Base-by-base conservation (phyloP, 2,888 invertebrate species). In the Polietes domitor region DNA sequence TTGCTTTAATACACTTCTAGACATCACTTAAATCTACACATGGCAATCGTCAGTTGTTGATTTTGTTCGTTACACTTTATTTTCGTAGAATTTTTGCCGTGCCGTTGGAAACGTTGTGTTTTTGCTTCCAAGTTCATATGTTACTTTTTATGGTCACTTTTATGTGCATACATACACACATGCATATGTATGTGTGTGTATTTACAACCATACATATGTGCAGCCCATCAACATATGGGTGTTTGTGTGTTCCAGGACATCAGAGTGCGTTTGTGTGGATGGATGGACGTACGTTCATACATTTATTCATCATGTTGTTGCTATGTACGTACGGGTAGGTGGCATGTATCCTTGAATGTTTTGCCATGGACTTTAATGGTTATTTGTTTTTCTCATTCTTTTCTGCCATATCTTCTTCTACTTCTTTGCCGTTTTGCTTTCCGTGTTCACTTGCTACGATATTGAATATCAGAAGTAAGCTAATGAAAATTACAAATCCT, bases 401-500 rank as follows among this genome's bases (percentile, higher is more conserved):
- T 28, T 71, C 71, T 63, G 28, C 26, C 55, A 61, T 43, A 43
- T 79, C 50, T 28, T 61, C 70, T 2, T 78, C 47, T 24, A 43
- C 68, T 3, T 28, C 63, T 43, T 21, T 1, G 37, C 19, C 53
- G 32, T 41, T 55, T 63, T 55, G 61, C n/a, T 63, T 53, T 26
- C 1, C 4, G 37, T 41, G 41, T 21, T 71, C 80, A 41, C 65
- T 65, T 68, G 43, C 24, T 12, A 65, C 21, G 26, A 58, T 68
- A 70, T 82, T 81, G 43, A 72, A 53, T 53, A 72, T 72, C 77
- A 73, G 77, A 37, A 74, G 68, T 74, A 81, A 82, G 70, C 81
- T 82, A 82, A 82, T 77, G 77, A 73, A 82, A 41, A 77, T 77
- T 74, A 37, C 77, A 77, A 73, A 61, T 77, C 61, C 26, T 61